Evolutionary conservation across 1,140 invertebrate species (phyloP), one percentile per base, ranked within the genome.

Genomic region (Drosophila baimaii): DNA sequence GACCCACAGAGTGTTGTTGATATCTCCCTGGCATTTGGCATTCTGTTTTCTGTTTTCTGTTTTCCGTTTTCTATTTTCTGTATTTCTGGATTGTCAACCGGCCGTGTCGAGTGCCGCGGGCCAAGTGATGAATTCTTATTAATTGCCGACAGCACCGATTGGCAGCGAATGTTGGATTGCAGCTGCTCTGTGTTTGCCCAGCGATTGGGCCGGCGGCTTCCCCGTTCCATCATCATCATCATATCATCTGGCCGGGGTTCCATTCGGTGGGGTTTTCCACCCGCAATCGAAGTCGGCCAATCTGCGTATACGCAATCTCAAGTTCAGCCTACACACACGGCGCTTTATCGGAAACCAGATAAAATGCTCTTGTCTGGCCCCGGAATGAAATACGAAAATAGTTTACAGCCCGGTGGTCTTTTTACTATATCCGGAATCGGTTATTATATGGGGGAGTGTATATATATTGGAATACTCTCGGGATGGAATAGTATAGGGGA

Each of bases 121-220:
- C 31, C 44, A 47, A 39, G 62, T 85, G 78, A 84, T 84, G 81
- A 78, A 81, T 84, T 77, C 81, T 78, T 77, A 81, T 85, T 81
- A 74, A 73, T 84, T 85, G 65, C 55, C 62, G 29, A 61, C 31
- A 63, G 56, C 33, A 46, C 25, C 56, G 70, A 68, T 57, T 51
- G 39, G n/a, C 29, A 29, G 27, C 33, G 12, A 39, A 35, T 39
- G 63, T 66, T 68, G 19, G 64, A 68, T 70, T 25, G 65, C 64
- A 37, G 31, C 44, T 65, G 23, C 37, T 21, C 15, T 5, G 15
- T 74, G 44, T 64, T 65, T 58, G 31, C 44, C 35, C 12, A 57
- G 23, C 41, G 77, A 64, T 79, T 59, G 44, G 63, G 29, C 33
- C 35, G 15, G 25, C 19, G 70, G 52, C 46, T 63, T 76, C 44